Percentiles rank a stretch among this genome's conserved stretches.
Evolutionary conservation across 2,888 invertebrate species (phyloP).

Genomic region (Lasioglossum vierecki): DNA sequence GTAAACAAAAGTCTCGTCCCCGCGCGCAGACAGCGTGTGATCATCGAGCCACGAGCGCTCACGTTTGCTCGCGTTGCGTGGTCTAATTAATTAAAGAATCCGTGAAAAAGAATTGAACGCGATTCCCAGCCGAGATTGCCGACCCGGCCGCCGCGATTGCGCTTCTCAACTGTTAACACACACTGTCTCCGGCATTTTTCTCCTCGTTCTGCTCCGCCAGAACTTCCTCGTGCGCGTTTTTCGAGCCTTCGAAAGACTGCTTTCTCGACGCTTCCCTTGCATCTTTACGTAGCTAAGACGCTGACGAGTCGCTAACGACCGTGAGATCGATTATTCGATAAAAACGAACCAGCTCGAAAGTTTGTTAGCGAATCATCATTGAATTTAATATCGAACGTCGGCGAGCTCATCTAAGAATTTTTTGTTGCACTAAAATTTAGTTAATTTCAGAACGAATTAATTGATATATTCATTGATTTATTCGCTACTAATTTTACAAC

Average conservation of each 20-base stretch:
- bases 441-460: no score
- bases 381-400: background rate
- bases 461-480: no score
- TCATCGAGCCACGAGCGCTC: conserved; percentile 30
- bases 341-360: background rate
- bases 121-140: conserved; percentile 52
- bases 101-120: conserved; percentile 52
- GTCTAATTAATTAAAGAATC: conserved; percentile 63
- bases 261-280: background rate
- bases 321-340: background rate
- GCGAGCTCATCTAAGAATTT: no score
- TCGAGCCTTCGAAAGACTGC: background rate
- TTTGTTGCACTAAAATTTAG: no score
- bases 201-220: background rate
- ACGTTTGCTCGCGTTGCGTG: conserved; percentile 26
- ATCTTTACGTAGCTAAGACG: background rate
- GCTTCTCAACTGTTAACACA: background rate
- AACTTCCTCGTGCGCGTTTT: background rate
- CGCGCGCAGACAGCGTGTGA: conserved; percentile 58
- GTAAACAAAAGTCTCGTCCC: conserved; percentile 27
- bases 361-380: background rate
- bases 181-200: background rate
- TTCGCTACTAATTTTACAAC: no score
- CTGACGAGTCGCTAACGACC: background rate
- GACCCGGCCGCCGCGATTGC: conserved; percentile 3